Base-by-base conservation (phyloP, 2,797 vertebrate species). In the Anableps anableps region DNA sequence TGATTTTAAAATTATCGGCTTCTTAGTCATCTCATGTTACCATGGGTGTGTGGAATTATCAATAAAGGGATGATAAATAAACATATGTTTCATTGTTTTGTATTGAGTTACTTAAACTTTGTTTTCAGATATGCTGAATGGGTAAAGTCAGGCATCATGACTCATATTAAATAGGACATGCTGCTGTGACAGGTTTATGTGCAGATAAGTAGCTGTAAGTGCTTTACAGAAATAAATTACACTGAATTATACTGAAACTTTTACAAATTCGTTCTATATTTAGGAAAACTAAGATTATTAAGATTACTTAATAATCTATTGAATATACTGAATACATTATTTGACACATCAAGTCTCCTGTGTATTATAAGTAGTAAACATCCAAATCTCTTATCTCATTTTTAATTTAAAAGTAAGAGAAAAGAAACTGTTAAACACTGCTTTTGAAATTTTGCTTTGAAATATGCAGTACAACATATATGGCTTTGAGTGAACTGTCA, bases 21-120 rank as follows among this genome's bases (percentile, higher is more conserved):
- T 83, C 80, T 90, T 85, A 84, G 90, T 91, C 85, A 83, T 88
- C 87, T 89, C 66, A 84, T 87, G 83, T 87, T 92, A 92, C 91
- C 79, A 90, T 90, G 88, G 92, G 86, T 94, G 92, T 95, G 94
- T 93, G 94, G 88, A 92, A 93, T 92, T 95, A 88, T 93, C 91
- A 96, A 95, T 96, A 96, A 96, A 96, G 88, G 80, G 81, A 94
- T 94, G 77, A 91, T 83, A 84, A 89, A 91, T 91, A 80, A 89
- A 90, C 76, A 29, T 72, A 72, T 29, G 0, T 70, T 80, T 75
- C 82, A 17, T 87, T 81, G 53, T 72, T 83, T 89, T 73, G 16
- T 68, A 8, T 45, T 29, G 72, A 47, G 10, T 2, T 34, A 10
- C 50, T 80, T 70, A 43, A 55, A 36, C 26, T 19, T 53, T 23